Evolutionary conservation across 30 jellyfish, hydroid and myxozoan genomes (phyloP).

Genomic region (Turritopsis rubra): DNA sequence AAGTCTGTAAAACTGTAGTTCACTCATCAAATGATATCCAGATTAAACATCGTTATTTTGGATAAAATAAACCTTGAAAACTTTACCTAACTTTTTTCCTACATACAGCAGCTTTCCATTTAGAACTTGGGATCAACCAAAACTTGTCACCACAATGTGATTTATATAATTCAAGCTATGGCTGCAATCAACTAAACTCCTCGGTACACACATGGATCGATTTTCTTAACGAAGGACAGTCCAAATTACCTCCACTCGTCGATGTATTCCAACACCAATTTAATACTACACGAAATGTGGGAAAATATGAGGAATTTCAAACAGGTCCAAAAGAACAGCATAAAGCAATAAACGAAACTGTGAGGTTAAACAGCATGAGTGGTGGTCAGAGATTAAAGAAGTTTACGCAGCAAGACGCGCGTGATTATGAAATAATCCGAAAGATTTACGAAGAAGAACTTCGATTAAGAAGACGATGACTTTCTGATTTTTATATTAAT

Average conservation of each 20-base stretch:
- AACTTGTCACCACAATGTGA: not conserved
- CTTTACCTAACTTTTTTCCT: no score
- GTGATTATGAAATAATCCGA: not conserved
- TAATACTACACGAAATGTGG: not conserved
- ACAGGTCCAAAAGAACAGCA: not conserved
- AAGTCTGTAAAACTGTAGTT: no score
- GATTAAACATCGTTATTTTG: no score
- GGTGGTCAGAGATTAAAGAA: not conserved
- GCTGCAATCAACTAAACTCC: not conserved
- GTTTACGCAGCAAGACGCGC: not conserved
- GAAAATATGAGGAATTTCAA: not conserved
- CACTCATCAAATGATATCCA: no score
- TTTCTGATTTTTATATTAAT: not conserved
- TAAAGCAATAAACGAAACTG: not conserved
- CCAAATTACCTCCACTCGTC: not conserved
- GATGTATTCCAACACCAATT: not conserved
- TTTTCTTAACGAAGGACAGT: not conserved
- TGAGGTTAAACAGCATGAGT: not conserved
- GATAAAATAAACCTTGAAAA: no score
- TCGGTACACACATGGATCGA: not conserved
- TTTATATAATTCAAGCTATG: not conserved
- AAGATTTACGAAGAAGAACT: slow-evolving; percentile 5
- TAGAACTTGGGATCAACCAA: not conserved
- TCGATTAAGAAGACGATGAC: not conserved
- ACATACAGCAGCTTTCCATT: no score